Percentiles rank a stretch among this genome's conserved stretches.
These are phyloP conservation scores for Seriola quinqueradiata DNA, from an alignment of 2,113 vertebrate species.

Conservation along the genomic window DNA sequence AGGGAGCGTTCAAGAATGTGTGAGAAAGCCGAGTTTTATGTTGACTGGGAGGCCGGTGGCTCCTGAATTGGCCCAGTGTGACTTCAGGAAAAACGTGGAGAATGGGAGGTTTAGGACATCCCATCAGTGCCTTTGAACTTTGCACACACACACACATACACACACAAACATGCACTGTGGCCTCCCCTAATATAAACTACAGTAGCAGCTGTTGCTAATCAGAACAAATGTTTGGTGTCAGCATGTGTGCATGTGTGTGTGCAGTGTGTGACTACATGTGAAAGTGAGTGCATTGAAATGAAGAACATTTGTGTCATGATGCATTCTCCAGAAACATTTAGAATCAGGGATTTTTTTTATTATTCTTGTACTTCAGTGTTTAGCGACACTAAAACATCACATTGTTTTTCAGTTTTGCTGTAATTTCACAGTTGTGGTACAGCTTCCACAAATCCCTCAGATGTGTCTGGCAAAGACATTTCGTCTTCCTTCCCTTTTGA, in stretches of 20 bases:
- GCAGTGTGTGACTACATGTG: constrained; percentile 25
- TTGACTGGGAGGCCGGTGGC: constrained; percentile 45
- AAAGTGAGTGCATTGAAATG: constrained; percentile 24
- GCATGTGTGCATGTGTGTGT: constrained; percentile 43
- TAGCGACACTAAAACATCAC: constrained; percentile 4
- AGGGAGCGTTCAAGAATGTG: constrained; percentile 39
- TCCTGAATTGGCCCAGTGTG: constrained; percentile 69
- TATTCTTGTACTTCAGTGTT: background rate
- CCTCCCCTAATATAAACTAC: constrained; percentile 68
- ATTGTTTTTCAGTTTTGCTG: constrained; percentile 23
- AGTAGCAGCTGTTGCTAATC: constrained; percentile 83
- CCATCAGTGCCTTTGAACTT: constrained; percentile 80
- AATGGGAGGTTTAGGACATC: constrained; percentile 72
- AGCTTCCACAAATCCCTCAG: constrained; percentile 54
- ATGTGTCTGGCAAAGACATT: constrained; percentile 55
- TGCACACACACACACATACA: constrained; percentile 35
- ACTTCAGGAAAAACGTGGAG: constrained; percentile 68
- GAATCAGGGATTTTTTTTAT: background rate
- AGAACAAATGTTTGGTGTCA: constrained; percentile 66
- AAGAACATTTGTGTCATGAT: background rate
- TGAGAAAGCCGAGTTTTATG: constrained; percentile 52
- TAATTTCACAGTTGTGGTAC: constrained; percentile 56
- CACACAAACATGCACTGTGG: constrained; percentile 45
- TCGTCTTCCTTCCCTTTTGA: constrained; percentile 47
- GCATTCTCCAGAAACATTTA: background rate